Evolutionary conservation across 1,140 invertebrate species (phyloP).

Genomic region (Chrysomallon squamiferum): DNA sequence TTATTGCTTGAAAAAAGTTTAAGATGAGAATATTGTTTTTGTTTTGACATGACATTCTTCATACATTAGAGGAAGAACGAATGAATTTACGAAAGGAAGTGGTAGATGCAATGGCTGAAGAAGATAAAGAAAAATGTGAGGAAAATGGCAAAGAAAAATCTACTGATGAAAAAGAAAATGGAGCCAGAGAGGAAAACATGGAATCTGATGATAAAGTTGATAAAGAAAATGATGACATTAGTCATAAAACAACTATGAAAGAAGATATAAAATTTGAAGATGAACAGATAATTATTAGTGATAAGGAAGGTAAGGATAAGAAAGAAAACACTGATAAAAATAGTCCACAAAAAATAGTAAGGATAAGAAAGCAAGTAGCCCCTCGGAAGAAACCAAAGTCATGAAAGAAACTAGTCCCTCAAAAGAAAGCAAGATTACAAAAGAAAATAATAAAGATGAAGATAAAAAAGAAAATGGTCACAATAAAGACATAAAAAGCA

Average conservation of each 20-base stretch:
- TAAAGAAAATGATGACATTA: constrained; percentile 11
- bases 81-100: constrained; percentile 43
- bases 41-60: too few species aligned
- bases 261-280: constrained; percentile 33
- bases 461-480: constrained; percentile 1
- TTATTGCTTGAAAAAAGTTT: too few species aligned
- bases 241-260: too few species aligned
- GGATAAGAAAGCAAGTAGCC: too few species aligned
- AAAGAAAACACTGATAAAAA: constrained; percentile 12
- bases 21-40: too few species aligned
- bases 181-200: constrained; percentile 11
- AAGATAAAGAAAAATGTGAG: constrained; percentile 22
- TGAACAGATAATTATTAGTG: constrained; percentile 2
- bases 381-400: too few species aligned
- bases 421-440: constrained; percentile 4
- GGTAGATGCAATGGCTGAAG: constrained; percentile 49
- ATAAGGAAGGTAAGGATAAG: constrained; percentile 3
- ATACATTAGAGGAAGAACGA: constrained; percentile 31
- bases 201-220: constrained; percentile 3
- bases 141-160: constrained; percentile 22
- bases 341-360: constrained; percentile 5
- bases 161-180: constrained; percentile 34
- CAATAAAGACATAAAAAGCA: constrained; percentile 21
- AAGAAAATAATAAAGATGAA: constrained; percentile 10
- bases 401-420: too few species aligned